These are phyloP conservation scores for Diploptera punctata DNA, from an alignment of 2,888 invertebrate species.

Conservation along the genomic window DNA sequence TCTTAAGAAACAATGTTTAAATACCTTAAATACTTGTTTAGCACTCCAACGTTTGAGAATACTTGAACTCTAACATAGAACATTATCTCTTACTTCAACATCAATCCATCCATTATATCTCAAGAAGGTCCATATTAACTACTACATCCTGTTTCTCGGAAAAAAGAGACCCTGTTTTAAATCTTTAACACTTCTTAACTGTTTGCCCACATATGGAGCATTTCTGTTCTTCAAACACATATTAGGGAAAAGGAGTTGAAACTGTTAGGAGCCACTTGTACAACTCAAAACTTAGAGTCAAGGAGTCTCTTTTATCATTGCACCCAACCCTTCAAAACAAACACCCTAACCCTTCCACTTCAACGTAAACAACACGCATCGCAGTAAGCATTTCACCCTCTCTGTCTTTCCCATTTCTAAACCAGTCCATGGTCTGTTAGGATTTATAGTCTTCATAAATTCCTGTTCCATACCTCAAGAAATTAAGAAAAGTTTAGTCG, in stretches of 20 bases:
- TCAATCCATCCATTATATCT: background rate
- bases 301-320: background rate
- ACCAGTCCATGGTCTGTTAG: too few species aligned
- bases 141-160: background rate
- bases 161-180: background rate
- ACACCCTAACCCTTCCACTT: constrained; percentile 3
- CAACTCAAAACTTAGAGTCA: background rate
- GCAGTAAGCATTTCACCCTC: background rate
- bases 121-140: background rate
- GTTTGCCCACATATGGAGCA: constrained; percentile 10
- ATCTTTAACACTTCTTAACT: constrained; percentile 5
- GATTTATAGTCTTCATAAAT: too few species aligned
- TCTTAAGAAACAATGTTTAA: too few species aligned
- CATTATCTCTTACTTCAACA: too few species aligned
- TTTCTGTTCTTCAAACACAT: background rate
- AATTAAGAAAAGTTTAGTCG: too few species aligned
- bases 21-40: too few species aligned
- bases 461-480: too few species aligned
- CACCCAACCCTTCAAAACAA: background rate
- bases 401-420: background rate
- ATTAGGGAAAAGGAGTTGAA: background rate
- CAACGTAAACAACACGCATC: constrained; percentile 14
- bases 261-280: constrained; percentile 1
- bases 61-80: too few species aligned
- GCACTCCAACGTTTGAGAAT: too few species aligned